Evolutionary conservation across 2,113 vertebrate species (phyloP), one percentile per base, ranked within the genome.

Genomic region (Fulica atra): DNA sequence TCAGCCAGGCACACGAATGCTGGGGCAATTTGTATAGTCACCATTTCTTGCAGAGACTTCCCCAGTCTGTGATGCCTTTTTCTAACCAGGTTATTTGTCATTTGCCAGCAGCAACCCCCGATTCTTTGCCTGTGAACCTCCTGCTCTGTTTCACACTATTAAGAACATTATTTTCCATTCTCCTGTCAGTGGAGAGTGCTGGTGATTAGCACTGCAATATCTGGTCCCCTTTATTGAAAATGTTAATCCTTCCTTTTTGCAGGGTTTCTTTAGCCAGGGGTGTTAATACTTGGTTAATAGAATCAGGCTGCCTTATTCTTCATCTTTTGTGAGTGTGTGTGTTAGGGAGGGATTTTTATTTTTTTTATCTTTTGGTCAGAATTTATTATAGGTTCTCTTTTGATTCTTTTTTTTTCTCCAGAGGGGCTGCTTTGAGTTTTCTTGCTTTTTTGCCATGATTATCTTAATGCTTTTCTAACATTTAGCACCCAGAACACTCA

Each of bases 241-340:
- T 93, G 88, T 93, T 96, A 97, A 96, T 95, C 56, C 93, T 96
- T 96, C 88, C 85, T 97, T 97, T 96, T 95, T 89, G 69, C 81
- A 89, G 81, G 82, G 71, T 96, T 93, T 91, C 91, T 95, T 96
- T 96, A 92, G 89, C 92, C 87, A 87, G 66, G 92, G 96, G 94
- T 95, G 96, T 96, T 97, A 97, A 96, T 93, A 94, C 73, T 69
- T 56, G 66, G 54, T 91, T 95, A 97, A 96, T 92, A 92, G 91
- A 97, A 96, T 92, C 84, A 87, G 73, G 35, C 80, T 93, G 80
- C 44, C 36, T 91, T 96, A 96, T 96, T 76, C 84, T 95, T 92
- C 84, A 66, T 94, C 90, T 95, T 92, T 93, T 96, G 93, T 96
- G 71, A 86, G 86, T 33, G 31, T 92, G 35, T 93, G 69, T 92